Percentiles rank a stretch among this genome's conserved stretches.
Evolutionary conservation across 2,113 vertebrate species (phyloP).

Genomic region (Phycodurus eques): DNA sequence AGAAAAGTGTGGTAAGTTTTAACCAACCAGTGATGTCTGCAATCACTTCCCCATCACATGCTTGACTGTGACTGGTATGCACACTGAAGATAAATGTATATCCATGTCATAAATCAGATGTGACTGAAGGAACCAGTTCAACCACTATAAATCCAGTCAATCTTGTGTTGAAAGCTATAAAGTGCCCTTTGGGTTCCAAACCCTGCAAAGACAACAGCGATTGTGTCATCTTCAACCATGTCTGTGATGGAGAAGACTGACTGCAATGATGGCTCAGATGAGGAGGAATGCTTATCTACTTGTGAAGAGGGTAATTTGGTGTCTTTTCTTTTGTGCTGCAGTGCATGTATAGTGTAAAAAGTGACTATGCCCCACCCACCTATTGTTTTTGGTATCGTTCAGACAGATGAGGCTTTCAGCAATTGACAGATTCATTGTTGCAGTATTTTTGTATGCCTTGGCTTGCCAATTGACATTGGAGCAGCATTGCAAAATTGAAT

Average conservation of each 20-base stretch:
- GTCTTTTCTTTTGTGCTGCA: too few species aligned
- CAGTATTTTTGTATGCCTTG: too few species aligned
- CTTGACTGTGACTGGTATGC: background rate
- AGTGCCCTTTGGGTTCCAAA: conserved; percentile 43
- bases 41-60: background rate
- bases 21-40: background rate
- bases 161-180: conserved; percentile 41
- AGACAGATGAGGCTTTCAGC: too few species aligned
- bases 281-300: conserved; percentile 57
- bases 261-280: conserved; percentile 83
- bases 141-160: background rate
- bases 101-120: conserved; percentile 17
- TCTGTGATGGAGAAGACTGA: conserved; percentile 81
- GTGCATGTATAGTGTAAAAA: background rate
- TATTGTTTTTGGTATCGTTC: too few species aligned
- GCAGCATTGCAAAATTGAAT: background rate
- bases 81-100: background rate
- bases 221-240: conserved; percentile 69
- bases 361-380: background rate
- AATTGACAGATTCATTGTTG: too few species aligned
- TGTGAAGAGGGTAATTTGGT: conserved; percentile 52
- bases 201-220: conserved; percentile 58
- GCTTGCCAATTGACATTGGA: background rate
- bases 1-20: conserved; percentile 55
- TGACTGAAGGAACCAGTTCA: background rate